These are phyloP conservation scores for Cremastinae sp. DNA, from an alignment of 2,888 invertebrate species.

Conservation along the genomic window DNA sequence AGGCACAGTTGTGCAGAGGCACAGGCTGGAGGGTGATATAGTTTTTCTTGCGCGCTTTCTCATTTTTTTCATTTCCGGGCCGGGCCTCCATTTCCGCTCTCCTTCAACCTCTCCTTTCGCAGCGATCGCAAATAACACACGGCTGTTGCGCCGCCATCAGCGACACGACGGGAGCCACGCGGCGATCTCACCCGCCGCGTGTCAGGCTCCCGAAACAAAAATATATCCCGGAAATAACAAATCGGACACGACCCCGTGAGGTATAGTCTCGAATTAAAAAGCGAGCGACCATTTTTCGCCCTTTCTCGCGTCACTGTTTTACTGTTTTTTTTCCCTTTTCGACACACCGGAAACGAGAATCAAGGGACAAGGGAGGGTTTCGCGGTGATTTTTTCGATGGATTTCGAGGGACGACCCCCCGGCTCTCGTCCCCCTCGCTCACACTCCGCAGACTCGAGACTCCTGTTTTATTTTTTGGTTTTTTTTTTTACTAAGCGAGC, in stretches of 20 bases:
- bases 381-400: neutral
- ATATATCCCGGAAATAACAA: slow-evolving; percentile 17
- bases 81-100: slow-evolving; percentile 6
- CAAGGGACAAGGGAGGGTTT: neutral
- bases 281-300: slow-evolving; percentile 36
- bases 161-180: slow-evolving; percentile 29
- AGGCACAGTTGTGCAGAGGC: slow-evolving; percentile 49
- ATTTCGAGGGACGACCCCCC: too few relatives aligned
- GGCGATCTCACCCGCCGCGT: slow-evolving; percentile 62
- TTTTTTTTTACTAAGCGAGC: too few relatives aligned
- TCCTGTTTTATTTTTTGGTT: too few relatives aligned
- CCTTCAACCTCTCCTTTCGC: slow-evolving; percentile 12
- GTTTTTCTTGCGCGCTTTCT: slow-evolving; percentile 1
- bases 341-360: slow-evolving; percentile 2
- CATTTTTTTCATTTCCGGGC: neutral
- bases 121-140: slow-evolving; percentile 48
- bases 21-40: slow-evolving; percentile 39
- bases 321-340: slow-evolving; percentile 13
- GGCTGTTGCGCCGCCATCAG: slow-evolving; percentile 13
- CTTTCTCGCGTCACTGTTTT: slow-evolving; percentile 31
- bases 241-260: slow-evolving; percentile 25
- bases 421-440: too few relatives aligned
- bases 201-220: slow-evolving; percentile 27
- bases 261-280: slow-evolving; percentile 40
- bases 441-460: too few relatives aligned